These are phyloP conservation scores for Actinostola sp. DNA, from an alignment of 92 coral and sea anemone species.

Conservation along the genomic window DNA sequence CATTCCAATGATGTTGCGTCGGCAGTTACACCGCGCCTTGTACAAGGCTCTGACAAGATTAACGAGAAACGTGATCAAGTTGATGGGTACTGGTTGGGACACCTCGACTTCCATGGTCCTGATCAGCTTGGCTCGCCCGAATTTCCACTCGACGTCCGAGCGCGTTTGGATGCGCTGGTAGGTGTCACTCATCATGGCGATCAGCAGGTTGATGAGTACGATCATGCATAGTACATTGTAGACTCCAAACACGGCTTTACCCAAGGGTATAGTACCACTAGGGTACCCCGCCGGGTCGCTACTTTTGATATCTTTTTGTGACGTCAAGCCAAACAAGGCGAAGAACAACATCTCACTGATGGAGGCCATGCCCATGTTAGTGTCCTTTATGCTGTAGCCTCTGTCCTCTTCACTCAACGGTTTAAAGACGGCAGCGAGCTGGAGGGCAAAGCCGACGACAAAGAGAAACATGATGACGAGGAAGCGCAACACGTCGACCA, in stretches of 20 bases:
- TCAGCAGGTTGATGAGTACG: constrained; percentile 84
- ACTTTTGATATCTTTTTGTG: constrained; percentile 25
- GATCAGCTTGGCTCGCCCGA: constrained; percentile 91
- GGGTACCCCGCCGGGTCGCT: constrained; percentile 26
- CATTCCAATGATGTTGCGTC: constrained; percentile 65
- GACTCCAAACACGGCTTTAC: constrained; percentile 80
- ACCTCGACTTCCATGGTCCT: constrained; percentile 95
- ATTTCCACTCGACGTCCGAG: constrained; percentile 96
- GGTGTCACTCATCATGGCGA: constrained; percentile 99
- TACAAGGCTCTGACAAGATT: constrained; percentile 54
- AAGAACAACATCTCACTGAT: constrained; percentile 77
- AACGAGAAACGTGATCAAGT: constrained; percentile 76
- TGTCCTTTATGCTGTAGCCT: constrained; percentile 33
- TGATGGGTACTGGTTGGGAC: constrained; percentile 84
- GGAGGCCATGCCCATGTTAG: constrained; percentile 34
- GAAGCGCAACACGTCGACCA: constrained; percentile 87
- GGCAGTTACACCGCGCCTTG: constrained; percentile 80
- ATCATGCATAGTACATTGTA: constrained; percentile 85
- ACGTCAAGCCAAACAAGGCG: constrained; percentile 82
- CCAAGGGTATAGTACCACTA: constrained; percentile 39
- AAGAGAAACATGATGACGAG: constrained; percentile 82
- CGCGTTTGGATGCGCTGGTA: constrained; percentile 89
- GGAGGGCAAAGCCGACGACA: constrained; percentile 84
- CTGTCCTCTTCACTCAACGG: constrained; percentile 54
- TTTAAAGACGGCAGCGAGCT: constrained; percentile 85